A percentile compares a stretch with the other conserved stretches of the same genome.
Conservation (phyloP, 1,140 invertebrate genomes). For the Drosophila hydei region DNA sequence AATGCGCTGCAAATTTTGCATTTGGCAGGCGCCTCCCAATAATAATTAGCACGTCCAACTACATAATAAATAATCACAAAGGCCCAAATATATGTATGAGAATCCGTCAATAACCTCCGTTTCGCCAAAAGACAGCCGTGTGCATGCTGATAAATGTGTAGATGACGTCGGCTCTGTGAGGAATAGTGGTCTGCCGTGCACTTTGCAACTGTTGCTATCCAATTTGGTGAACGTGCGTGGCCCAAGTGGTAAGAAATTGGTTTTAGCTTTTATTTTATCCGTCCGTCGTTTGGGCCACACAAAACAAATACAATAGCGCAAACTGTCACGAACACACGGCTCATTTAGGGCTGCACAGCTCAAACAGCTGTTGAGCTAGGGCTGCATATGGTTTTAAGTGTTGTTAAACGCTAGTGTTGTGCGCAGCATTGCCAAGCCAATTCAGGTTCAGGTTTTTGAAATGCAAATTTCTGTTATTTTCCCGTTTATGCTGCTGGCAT, state of each 20-base stretch:
- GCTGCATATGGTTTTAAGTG: slow-evolving; percentile 14
- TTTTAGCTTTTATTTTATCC: slow-evolving; percentile 15
- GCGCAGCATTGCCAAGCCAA: slow-evolving; percentile 19
- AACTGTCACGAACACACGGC: slow-evolving; percentile 31
- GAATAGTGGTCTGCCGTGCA: slow-evolving; percentile 1
- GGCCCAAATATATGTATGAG: slow-evolving; percentile 18
- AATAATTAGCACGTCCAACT: slow-evolving; percentile 61
- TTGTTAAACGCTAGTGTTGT: slow-evolving; percentile 12
- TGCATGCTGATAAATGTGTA: slow-evolving; percentile 64
- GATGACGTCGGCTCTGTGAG: slow-evolving; percentile 13
- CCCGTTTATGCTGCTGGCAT: not conserved
- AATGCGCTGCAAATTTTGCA: slow-evolving; percentile 32
- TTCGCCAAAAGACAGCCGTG: slow-evolving; percentile 82
- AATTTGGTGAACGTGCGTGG: slow-evolving; percentile 25
- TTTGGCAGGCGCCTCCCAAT: slow-evolving; percentile 19
- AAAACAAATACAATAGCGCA: slow-evolving; percentile 40
- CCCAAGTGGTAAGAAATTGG: slow-evolving; percentile 10
- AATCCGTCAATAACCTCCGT: slow-evolving; percentile 70
- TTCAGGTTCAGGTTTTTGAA: slow-evolving; percentile 1
- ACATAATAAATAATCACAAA: slow-evolving; percentile 35
- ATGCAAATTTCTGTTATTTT: not conserved
- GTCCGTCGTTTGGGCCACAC: slow-evolving; percentile 24
- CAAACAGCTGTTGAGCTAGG: slow-evolving; percentile 25
- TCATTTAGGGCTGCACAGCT: slow-evolving; percentile 25
- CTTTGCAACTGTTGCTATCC: slow-evolving; percentile 31